phyloP scores from a whole-genome alignment of 2,888 invertebrate species.

The Himalopsyche anomala region DNA sequence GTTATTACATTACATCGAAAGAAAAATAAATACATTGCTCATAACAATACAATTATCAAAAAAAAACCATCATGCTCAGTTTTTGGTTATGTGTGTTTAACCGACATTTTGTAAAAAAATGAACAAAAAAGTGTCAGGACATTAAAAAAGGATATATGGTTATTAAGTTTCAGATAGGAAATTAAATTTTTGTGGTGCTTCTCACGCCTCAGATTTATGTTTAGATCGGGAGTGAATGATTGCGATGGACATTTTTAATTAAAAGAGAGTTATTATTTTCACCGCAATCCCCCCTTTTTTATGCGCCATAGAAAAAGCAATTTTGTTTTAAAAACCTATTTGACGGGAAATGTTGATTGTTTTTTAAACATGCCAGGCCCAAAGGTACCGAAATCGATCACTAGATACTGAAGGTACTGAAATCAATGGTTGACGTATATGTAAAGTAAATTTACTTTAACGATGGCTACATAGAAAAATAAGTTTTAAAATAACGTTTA shows the following conservation, averaged over 20 bases:
- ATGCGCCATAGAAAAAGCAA: conserved; percentile 39
- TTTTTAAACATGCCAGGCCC: conserved; percentile 21
- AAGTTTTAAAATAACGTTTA: not conserved
- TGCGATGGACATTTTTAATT: conserved; percentile 42
- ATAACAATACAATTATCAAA: too few relatives aligned
- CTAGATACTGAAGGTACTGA: too few relatives aligned
- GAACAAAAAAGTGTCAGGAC: too few relatives aligned
- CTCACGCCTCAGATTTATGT: not conserved
- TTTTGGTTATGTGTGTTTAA: too few relatives aligned
- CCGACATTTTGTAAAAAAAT: too few relatives aligned
- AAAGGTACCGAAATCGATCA: conserved; percentile 20
- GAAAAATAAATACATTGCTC: too few relatives aligned
- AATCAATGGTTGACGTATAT: not conserved
- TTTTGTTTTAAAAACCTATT: conserved; percentile 41
- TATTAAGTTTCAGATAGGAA: too few relatives aligned
- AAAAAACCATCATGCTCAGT: too few relatives aligned
- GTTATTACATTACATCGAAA: too few relatives aligned
- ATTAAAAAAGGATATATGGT: too few relatives aligned
- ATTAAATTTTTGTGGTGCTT: too few relatives aligned
- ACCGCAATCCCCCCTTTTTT: conserved; percentile 16
- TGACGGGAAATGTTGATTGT: conserved; percentile 42
- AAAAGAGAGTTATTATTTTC: conserved; percentile 42
- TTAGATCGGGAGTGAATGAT: conserved; percentile 23
- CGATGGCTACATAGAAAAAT: not conserved
- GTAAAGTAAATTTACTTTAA: conserved; percentile 24